Evolutionary conservation across 2,888 invertebrate genomes (phyloP).

Genomic region (Phymatocera aterrima): DNA sequence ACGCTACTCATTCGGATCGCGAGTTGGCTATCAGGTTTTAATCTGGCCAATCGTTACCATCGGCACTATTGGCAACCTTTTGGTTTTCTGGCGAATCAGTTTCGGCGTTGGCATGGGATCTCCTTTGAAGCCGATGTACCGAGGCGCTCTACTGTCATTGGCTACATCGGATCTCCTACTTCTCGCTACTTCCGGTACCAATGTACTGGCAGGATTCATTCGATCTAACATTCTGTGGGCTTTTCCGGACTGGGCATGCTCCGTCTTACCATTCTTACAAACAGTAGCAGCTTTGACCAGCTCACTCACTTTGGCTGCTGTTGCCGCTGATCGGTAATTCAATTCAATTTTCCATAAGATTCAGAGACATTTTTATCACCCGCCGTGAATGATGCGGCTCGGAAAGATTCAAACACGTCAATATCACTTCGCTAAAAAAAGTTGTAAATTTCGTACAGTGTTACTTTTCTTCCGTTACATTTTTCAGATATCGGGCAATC

Average conservation of each 20-base stretch:
- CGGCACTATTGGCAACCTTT: conserved; percentile 57
- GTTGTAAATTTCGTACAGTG: not conserved
- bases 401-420: not conserved
- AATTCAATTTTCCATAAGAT: conserved; percentile 68
- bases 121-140: conserved; percentile 58
- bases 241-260: conserved; percentile 68
- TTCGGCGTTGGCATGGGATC: conserved; percentile 49
- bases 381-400: conserved; percentile 26
- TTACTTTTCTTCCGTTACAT: too few relatives aligned
- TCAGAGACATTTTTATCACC: not conserved
- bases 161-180: conserved; percentile 58
- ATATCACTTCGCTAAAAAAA: too few relatives aligned
- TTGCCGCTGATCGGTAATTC: conserved; percentile 78
- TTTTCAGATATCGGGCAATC: conserved; percentile 50
- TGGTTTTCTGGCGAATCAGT: conserved; percentile 56
- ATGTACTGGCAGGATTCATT: conserved; percentile 53
- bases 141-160: conserved; percentile 57
- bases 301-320: conserved; percentile 76
- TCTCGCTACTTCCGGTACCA: conserved; percentile 55
- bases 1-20: conserved; percentile 48
- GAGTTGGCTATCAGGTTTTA: conserved; percentile 56
- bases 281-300: conserved; percentile 76
- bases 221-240: conserved; percentile 54
- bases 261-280: conserved; percentile 76
- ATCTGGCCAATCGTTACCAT: conserved; percentile 59